These are phyloP conservation scores for Limenitis camilla DNA, from an alignment of 2,888 invertebrate genomes.

Conservation along the genomic window DNA sequence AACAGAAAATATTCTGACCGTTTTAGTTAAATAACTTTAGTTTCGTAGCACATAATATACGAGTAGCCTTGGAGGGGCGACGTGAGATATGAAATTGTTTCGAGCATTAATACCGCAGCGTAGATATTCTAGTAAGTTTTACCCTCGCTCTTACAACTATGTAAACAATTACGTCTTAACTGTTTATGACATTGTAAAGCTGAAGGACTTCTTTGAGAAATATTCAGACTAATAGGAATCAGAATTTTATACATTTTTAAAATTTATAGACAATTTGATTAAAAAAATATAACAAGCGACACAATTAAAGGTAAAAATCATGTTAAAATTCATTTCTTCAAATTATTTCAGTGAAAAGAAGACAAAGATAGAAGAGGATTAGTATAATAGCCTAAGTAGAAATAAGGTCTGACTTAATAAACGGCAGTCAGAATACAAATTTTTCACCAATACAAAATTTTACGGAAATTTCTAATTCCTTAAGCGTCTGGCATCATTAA, in stretches of 20 bases:
- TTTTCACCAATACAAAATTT: conserved; percentile 40
- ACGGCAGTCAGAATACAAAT: conserved; percentile 28
- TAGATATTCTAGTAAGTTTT: background rate
- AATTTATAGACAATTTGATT: too few relatives aligned
- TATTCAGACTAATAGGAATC: too few relatives aligned
- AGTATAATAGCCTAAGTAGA: conserved; percentile 3
- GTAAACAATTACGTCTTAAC: background rate
- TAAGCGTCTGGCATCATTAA: conserved; percentile 57
- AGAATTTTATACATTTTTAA: too few relatives aligned
- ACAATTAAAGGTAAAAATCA: too few relatives aligned
- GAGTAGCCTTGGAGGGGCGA: background rate
- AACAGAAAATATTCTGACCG: too few relatives aligned
- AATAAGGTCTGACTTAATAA: conserved; percentile 14
- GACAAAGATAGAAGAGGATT: conserved; percentile 5
- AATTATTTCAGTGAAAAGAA: too few relatives aligned
- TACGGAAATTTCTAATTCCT: conserved; percentile 45
- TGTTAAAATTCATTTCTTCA: too few relatives aligned
- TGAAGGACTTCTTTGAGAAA: background rate
- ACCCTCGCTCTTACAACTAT: background rate
- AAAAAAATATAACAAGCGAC: too few relatives aligned
- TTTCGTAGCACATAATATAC: background rate
- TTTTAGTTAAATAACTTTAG: background rate
- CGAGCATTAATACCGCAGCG: background rate
- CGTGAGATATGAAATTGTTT: background rate
- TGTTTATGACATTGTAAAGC: background rate